These are phyloP conservation scores for Malurus melanocephalus DNA, from an alignment of 2,113 vertebrate genomes.

Conservation along the genomic window DNA sequence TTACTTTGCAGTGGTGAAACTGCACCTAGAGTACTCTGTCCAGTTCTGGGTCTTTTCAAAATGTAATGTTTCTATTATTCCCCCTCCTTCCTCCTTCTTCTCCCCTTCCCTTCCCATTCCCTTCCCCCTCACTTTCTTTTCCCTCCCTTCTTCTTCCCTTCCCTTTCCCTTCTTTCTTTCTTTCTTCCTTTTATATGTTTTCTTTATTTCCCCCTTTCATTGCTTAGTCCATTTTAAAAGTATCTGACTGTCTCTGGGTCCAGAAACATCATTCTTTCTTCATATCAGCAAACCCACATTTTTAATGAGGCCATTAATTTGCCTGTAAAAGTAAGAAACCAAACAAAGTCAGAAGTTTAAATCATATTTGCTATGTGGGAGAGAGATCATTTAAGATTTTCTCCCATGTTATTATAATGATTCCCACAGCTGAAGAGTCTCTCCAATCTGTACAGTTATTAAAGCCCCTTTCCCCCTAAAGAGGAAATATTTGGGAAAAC, in stretches of 20 bases:
- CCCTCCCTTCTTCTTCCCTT: not conserved
- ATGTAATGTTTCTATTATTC: not conserved
- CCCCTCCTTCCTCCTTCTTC: not conserved
- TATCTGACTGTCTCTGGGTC: not conserved
- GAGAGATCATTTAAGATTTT: not conserved
- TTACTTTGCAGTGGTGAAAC: not conserved
- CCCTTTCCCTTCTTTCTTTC: not conserved
- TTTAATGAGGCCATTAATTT: not conserved
- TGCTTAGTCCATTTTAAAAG: not conserved
- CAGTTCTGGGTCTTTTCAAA: not conserved
- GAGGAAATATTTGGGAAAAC: not conserved
- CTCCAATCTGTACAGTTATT: not conserved
- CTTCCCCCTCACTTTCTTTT: not conserved
- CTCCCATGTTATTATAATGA: not conserved
- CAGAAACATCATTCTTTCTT: not conserved
- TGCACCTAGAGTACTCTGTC: rapidly evolving
- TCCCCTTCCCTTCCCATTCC: not conserved
- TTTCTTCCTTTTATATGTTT: not conserved
- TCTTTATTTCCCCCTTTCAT: not conserved
- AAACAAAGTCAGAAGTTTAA: not conserved
- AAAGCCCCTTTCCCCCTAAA: not conserved
- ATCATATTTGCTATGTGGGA: not conserved
- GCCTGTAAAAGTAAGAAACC: not conserved
- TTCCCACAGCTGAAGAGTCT: not conserved
- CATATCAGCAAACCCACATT: not conserved